These are phyloP conservation scores for Pan troglodytes DNA, from an alignment of 2,113 vertebrate genomes.

Conservation along the genomic window DNA sequence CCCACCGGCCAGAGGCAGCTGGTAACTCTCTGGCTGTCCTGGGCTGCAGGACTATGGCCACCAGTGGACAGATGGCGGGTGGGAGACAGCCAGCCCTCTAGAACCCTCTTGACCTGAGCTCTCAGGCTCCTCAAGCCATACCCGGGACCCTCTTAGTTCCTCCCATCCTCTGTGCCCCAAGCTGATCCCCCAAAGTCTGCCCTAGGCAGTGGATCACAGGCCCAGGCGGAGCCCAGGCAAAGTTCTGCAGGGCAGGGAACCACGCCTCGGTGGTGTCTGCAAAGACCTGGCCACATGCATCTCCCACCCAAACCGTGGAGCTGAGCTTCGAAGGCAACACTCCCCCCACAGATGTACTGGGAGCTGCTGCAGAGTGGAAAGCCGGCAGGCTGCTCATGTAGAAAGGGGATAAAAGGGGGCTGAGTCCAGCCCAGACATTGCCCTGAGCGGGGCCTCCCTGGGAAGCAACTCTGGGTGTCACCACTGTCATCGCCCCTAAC, in stretches of 20 bases:
- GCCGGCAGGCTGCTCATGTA: no score
- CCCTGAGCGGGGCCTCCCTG: not conserved
- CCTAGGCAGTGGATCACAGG: not conserved
- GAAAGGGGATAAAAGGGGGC: not conserved
- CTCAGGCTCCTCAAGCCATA: not conserved
- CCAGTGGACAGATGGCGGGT: not conserved
- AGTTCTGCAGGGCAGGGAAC: not conserved
- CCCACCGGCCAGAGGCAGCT: not conserved
- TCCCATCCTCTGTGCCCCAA: not conserved
- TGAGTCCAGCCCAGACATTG: not conserved
- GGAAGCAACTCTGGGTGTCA: no score
- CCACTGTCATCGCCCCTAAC: not conserved
- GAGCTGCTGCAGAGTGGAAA: not conserved
- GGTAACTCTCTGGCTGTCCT: not conserved
- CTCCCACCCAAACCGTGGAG: not conserved
- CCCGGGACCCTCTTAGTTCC: not conserved
- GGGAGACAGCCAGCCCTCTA: not conserved
- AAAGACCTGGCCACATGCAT: not conserved
- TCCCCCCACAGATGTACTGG: not conserved
- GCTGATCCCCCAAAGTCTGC: not conserved
- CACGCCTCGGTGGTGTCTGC: not conserved
- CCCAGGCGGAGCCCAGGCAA: not conserved
- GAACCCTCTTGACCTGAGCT: not conserved
- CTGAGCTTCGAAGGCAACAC: not conserved
- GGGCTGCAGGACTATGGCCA: not conserved